Conservation (phyloP, 2,797 vertebrate species). For the Numenius phaeopus region DNA sequence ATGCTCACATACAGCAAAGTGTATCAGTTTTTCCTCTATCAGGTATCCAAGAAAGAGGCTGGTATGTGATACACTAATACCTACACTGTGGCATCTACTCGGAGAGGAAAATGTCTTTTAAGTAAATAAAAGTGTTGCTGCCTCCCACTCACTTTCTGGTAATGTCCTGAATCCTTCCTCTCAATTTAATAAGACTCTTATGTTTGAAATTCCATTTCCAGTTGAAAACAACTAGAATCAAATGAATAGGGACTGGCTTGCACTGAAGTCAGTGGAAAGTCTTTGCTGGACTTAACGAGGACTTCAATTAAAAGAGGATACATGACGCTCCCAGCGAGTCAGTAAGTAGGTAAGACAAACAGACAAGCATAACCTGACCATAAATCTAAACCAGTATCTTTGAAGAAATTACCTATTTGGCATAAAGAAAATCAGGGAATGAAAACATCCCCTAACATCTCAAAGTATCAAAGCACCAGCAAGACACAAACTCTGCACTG, state of each 20-base stretch:
- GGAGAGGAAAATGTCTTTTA: neutral
- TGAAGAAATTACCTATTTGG: neutral
- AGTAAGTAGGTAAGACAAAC: neutral
- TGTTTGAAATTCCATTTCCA: neutral
- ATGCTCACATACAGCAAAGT: neutral
- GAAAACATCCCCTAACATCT: neutral
- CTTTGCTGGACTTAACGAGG: neutral
- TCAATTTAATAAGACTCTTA: neutral
- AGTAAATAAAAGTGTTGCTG: neutral
- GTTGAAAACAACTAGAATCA: neutral
- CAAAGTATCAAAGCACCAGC: neutral
- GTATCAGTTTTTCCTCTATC: neutral
- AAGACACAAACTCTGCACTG: neutral
- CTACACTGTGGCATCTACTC: neutral
- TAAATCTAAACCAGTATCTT: neutral
- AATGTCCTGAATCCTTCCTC: neutral
- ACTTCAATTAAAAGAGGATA: neutral
- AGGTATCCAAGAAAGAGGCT: neutral
- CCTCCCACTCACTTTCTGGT: neutral
- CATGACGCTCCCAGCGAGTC: neutral
- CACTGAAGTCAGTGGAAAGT: neutral
- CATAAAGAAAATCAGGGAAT: neutral
- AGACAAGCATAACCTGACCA: neutral
- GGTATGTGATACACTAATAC: neutral
- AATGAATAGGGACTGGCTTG: neutral